Evolutionary conservation across 1,140 invertebrate genomes (phyloP).

Genomic region (Drosophila pandora): DNA sequence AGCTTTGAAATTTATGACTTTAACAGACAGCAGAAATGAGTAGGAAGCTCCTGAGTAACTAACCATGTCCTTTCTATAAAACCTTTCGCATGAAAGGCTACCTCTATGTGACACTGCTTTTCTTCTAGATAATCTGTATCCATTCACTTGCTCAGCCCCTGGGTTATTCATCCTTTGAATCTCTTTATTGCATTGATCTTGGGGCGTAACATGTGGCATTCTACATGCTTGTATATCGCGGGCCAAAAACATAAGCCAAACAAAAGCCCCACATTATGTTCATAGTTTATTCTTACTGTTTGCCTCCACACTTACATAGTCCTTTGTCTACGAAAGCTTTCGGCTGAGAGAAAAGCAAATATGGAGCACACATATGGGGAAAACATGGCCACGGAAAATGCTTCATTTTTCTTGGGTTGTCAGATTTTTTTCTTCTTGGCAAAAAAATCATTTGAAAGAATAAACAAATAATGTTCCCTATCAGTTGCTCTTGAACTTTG

Average conservation of each 20-base stretch:
- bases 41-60: background rate
- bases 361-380: slow-evolving; percentile 10
- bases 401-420: slow-evolving; percentile 22
- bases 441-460: background rate
- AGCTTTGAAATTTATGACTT: no score
- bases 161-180: slow-evolving; percentile 3
- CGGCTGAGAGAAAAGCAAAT: slow-evolving; percentile 21
- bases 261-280: slow-evolving; percentile 26
- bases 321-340: slow-evolving; percentile 36
- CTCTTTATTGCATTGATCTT: slow-evolving; percentile 19
- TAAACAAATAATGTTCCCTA: background rate
- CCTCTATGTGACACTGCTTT: background rate
- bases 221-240: slow-evolving; percentile 6
- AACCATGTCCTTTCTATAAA: background rate
- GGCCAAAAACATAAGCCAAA: slow-evolving; percentile 7
- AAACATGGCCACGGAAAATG: background rate
- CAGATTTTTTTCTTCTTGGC: slow-evolving; percentile 3
- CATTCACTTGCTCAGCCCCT: slow-evolving; percentile 1
- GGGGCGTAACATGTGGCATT: slow-evolving; percentile 12
- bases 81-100: background rate
- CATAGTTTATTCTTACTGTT: slow-evolving; percentile 18
- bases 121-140: background rate
- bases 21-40: no score
- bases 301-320: slow-evolving; percentile 1
- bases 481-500: slow-evolving; percentile 22